phyloP scores from a whole-genome alignment of 1,140 invertebrate genomes.

The Procambarus virginalis region DNA sequence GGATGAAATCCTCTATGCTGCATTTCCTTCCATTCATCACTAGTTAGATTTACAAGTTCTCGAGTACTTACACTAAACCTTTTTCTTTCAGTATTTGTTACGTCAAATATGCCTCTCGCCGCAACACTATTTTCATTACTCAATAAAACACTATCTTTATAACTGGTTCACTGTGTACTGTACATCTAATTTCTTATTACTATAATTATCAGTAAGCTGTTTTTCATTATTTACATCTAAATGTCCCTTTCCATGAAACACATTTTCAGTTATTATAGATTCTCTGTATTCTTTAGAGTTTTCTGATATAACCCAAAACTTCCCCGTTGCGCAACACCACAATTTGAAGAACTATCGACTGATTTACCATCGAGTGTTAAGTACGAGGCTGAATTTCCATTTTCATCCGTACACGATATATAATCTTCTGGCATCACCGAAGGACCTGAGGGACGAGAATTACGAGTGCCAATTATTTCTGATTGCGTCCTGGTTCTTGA shows the following conservation, averaged over 20 bases:
- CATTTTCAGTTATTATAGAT: background rate
- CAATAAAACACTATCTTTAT: background rate
- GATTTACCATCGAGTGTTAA: background rate
- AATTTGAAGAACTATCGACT: background rate
- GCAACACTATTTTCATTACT: background rate
- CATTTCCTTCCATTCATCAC: background rate
- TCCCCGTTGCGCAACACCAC: background rate
- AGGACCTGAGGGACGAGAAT: too few species aligned
- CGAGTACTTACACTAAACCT: background rate
- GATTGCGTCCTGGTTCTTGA: background rate
- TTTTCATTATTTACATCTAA: background rate
- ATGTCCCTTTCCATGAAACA: background rate
- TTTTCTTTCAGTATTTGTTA: background rate
- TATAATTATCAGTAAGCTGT: background rate
- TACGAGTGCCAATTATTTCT: background rate
- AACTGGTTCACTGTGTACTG: slow-evolving; percentile 11
- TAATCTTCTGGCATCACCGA: background rate
- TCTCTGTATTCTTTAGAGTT: background rate
- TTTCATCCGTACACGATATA: slow-evolving; percentile 43
- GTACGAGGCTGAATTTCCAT: slow-evolving; percentile 57
- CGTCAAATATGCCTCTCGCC: background rate
- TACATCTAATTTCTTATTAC: background rate
- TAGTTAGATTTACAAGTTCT: slow-evolving; percentile 1
- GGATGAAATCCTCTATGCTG: background rate
- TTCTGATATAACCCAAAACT: background rate